Base-by-base conservation (phyloP, 2,888 invertebrate species). In the Belgica antarctica region DNA sequence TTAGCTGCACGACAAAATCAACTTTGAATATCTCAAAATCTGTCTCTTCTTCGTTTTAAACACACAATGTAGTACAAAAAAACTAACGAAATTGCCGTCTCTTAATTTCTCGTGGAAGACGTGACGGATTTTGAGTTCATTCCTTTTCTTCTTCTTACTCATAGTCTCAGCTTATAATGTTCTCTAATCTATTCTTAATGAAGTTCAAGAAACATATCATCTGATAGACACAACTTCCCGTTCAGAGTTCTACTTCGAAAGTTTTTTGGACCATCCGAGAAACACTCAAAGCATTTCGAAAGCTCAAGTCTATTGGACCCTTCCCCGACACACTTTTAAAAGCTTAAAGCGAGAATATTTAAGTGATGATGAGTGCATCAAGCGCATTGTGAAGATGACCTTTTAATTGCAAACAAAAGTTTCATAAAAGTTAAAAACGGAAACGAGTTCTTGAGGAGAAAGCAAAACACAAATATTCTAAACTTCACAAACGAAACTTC, bases 201-300 rank as follows among this genome's bases (percentile, higher is more conserved):
- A 52, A 52, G 17, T 52, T 52, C 17, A 4, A 61, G 57, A 66
- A 47, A 66, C 65, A 66, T 66, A 66, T 66, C 65, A 66, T 66
- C 47, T 46, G 28, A 66, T 46, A 66, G 65, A 66, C 65, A 66
- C n/a, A 28, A 41, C 46, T 17, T 52, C 22, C 17, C 22, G 22
- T 52, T 2, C 17, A 17, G 52, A 52, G 52, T 22, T 52, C 22
- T 52, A 52, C 5, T 52, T 52, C 22, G 22, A 52, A 34, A 7
- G 7, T 15, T 22, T 22, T 3, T 22, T 22, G n/a, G 12, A 22
- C 22, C 52, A 52, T 5, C 5, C n/a, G n/a, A n/a, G n/a, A n/a
- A n/a, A n/a, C 34, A 31, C 34, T 31, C 12, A 31, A 5, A 31
- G 34, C 34, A 31, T 22, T 22, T 19, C 8, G 52, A 17, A 52